These are phyloP conservation scores for Chydorus sphaericus DNA, from an alignment of 2,888 invertebrate genomes.

Conservation along the genomic window DNA sequence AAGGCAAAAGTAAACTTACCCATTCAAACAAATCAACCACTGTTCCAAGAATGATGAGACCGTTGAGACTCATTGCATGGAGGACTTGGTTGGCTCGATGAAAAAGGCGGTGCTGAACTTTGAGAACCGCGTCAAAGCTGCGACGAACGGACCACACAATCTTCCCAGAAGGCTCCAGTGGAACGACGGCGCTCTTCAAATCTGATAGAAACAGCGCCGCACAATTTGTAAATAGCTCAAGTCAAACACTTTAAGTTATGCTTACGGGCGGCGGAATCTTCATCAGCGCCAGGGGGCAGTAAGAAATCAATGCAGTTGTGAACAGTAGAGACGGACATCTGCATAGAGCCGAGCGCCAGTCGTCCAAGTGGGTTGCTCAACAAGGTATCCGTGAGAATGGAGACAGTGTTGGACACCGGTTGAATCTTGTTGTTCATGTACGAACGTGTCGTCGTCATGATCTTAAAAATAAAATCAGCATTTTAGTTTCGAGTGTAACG, in stretches of 20 bases:
- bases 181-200: neutral
- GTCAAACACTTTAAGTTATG: neutral
- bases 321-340: conserved; percentile 48
- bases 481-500: neutral
- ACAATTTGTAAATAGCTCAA: neutral
- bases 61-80: neutral
- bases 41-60: neutral
- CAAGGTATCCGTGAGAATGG: conserved; percentile 35
- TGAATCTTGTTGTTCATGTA: conserved; percentile 48
- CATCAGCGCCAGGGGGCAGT: conserved; percentile 44
- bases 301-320: conserved; percentile 60
- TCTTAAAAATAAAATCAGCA: conserved; percentile 36
- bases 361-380: conserved; percentile 51
- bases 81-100: neutral
- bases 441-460: conserved; percentile 63
- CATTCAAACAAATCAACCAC: conserved; percentile 7
- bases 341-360: conserved; percentile 48
- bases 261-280: conserved; percentile 22
- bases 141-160: conserved; percentile 9
- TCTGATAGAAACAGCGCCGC: neutral
- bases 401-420: conserved; percentile 35
- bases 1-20: neutral
- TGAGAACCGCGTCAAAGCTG: neutral
- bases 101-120: conserved; percentile 5
- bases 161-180: neutral